Evolutionary conservation across 2,113 vertebrate genomes (phyloP), one percentile per base, ranked within the genome.

Genomic region (Jacana jacana): DNA sequence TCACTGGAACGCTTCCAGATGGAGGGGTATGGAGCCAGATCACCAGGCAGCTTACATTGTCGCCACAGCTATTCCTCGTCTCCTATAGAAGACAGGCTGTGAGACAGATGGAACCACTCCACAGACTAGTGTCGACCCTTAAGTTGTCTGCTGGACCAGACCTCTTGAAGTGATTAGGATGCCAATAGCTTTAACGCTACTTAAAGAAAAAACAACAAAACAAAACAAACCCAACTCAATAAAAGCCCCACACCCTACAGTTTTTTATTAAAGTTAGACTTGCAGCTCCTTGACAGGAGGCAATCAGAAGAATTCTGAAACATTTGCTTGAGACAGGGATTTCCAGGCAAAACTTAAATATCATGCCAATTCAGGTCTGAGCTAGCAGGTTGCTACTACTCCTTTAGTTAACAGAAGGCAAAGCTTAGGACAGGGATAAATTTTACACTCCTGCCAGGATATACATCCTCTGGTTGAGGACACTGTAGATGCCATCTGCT

Each of bases 61-160:
- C 46, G 55, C 65, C 24, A 20, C 22, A 64, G 81, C 37, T 63
- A 68, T 6, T 82, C 42, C 57, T 84, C 18, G 10, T 18, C 66
- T 60, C 66, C 81, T 58, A 4, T 0, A 52, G 17, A 27, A 55
- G 24, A 6, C 12, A 51, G 10, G 33, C 13, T 35, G 33, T 12
- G 33, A 88, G 48, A 89, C 83, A 91, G 48, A 91, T 81, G 80
- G 91, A 76, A 86, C n/a, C 0, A 2, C 64, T 63, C 54, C 33
- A 70, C 0, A 0, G 80, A 84, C 68, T n/a, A 4, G 3, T 81
- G 35, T 84, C 80, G 81, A 71, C 51, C 16, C 1, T 0, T 11
- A 86, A 88, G 13, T 1, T 91, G 49, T 73, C 82, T 91, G 54
- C n/a, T 52, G 37, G 64, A 88, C 51, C 71, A 93, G 86, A 91